Base-by-base conservation (phyloP, 1,140 invertebrate genomes). In the Monomorium pharaonis region DNA sequence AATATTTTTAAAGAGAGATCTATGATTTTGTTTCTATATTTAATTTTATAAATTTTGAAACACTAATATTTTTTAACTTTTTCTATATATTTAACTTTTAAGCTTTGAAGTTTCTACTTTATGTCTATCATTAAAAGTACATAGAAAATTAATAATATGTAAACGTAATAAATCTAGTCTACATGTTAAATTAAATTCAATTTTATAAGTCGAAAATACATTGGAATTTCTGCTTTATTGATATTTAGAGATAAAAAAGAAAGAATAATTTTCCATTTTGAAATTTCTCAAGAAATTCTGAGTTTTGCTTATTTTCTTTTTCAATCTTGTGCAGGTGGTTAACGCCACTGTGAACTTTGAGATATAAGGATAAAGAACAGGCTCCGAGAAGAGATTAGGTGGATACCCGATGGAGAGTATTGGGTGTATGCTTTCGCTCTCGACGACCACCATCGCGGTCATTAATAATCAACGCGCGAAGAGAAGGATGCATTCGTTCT, bases 401-500 rank as follows among this genome's bases (percentile, higher is more conserved):
- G n/a, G 21, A 56, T 56, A 56, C 9, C 56, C 65, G 84, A 86
- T 86, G 88, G 9, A 51, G 88, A 91, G 90, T 92, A 93, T 90
- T 88, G 93, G 89, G 10, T 72, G 91, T 90, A 90, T 86, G 90
- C 88, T 92, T 91, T 91, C 91, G 89, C 90, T 84, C 65, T 78
- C 85, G 77, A 74, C 87, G 77, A 86, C 44, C 65, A 88, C 85
- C 77, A 83, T 86, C 88, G 89, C 85, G 77, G 86, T 85, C 91
- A 93, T 93, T 93, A 93, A 93, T 93, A 92, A 93, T 91, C 87
- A 88, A 90, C 84, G 33, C 37, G 37, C 4, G 37, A 37, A 37
- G n/a, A 37, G 37, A 7, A 37, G 37, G 37, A 37, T 37, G 27
- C 3, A n/a, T 24, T 47, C 21, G 27, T 14, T 69, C 49, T 54